phyloP scores from a whole-genome alignment of 2,797 vertebrate species.

The Epinephelus malabaricus region DNA sequence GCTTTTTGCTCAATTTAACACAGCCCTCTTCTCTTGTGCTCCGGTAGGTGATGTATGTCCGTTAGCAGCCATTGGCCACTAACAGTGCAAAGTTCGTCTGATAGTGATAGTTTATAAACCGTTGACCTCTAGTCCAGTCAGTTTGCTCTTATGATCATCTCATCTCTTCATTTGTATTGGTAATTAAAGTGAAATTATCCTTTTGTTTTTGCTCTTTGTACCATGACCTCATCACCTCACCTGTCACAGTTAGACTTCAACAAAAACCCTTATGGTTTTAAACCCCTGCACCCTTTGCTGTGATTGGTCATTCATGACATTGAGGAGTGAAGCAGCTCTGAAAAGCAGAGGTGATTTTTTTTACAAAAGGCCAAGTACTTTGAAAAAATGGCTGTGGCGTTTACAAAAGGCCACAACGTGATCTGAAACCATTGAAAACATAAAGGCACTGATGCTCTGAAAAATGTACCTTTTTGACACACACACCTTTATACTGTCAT shows the following conservation, averaged over 20 bases:
- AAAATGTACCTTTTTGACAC: background rate
- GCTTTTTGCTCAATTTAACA: too few relatives aligned
- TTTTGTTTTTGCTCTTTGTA: background rate
- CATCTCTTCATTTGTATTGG: background rate
- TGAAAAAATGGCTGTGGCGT: background rate
- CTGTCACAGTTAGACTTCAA: background rate
- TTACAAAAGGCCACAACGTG: constrained; percentile 6
- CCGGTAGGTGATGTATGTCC: too few relatives aligned
- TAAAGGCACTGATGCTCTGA: background rate
- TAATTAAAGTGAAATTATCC: background rate
- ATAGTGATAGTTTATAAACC: too few relatives aligned
- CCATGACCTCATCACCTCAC: too few relatives aligned
- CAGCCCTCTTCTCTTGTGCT: too few relatives aligned
- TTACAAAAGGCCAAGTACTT: background rate
- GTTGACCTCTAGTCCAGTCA: too few relatives aligned
- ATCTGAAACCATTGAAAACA: background rate
- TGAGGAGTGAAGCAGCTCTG: background rate
- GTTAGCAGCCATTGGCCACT: too few relatives aligned
- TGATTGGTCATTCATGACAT: constrained; percentile 5
- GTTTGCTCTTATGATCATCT: background rate
- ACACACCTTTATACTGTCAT: background rate
- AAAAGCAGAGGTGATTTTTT: constrained; percentile 7
- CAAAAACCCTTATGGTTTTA: background rate
- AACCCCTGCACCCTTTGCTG: background rate
- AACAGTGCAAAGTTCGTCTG: too few relatives aligned